phyloP scores from a whole-genome alignment of 2,797 vertebrate genomes.

The Petrocephalus sullivani region DNA sequence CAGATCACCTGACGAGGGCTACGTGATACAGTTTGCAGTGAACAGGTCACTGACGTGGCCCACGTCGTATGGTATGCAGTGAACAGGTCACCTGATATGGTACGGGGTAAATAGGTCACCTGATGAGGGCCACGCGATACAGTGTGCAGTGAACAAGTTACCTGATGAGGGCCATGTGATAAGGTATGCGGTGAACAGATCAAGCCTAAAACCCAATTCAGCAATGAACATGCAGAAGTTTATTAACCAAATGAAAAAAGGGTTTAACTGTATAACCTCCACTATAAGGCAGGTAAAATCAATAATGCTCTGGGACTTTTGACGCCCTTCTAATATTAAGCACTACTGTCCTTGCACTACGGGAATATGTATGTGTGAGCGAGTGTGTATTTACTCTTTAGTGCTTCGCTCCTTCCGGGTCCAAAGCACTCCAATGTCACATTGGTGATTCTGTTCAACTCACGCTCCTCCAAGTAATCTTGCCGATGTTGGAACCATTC shows the following conservation, averaged over 20 bases:
- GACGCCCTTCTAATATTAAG: not conserved
- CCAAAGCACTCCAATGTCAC: constrained; percentile 66
- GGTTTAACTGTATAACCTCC: not conserved
- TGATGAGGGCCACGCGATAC: not conserved
- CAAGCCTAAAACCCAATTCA: not conserved
- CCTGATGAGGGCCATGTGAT: no score
- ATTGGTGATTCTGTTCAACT: constrained; percentile 54
- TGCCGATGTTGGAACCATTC: constrained; percentile 74
- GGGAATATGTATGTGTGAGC: not conserved
- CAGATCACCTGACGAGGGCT: not conserved
- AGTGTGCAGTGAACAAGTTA: no score
- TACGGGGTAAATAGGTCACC: not conserved
- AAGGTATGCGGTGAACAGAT: no score
- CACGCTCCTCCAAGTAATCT: constrained; percentile 67
- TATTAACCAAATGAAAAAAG: not conserved
- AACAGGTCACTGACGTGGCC: no score
- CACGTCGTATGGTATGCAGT: no score
- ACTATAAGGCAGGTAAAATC: not conserved
- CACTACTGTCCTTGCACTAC: not conserved
- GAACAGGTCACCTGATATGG: no score
- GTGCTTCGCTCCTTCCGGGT: constrained; percentile 50
- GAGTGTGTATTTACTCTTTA: constrained; percentile 61
- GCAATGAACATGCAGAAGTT: not conserved
- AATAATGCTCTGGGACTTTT: not conserved
- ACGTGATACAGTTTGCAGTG: no score